These are phyloP conservation scores for Deilephila porcellus DNA, from an alignment of 2,888 invertebrate species.

Conservation along the genomic window DNA sequence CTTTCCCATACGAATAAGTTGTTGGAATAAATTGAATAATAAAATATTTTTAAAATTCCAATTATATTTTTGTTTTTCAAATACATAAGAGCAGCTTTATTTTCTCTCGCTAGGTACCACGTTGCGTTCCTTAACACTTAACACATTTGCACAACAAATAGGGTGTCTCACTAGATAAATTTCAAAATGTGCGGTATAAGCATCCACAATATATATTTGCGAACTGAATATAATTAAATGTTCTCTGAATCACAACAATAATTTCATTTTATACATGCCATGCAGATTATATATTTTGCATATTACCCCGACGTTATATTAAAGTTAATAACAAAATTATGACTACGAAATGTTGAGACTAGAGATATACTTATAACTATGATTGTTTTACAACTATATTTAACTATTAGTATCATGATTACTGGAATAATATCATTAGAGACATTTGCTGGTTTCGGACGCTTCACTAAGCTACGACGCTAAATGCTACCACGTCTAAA, in stretches of 20 bases:
- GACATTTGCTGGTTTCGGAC: conserved; percentile 58
- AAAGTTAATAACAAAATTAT: conserved; percentile 65
- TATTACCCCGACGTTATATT: conserved; percentile 50
- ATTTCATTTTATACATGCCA: conserved; percentile 34
- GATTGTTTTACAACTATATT: conserved; percentile 50
- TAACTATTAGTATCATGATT: conserved; percentile 50
- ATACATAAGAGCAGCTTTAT: conserved; percentile 23
- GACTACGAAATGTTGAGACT: conserved; percentile 78
- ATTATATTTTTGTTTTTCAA: not conserved
- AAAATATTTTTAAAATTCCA: conserved; percentile 6
- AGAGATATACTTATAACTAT: conserved; percentile 74
- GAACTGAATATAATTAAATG: conserved; percentile 50
- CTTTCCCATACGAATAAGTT: not conserved
- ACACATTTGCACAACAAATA: conserved; percentile 40
- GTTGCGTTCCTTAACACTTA: conserved; percentile 18
- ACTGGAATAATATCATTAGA: conserved; percentile 52
- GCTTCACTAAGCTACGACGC: conserved; percentile 37
- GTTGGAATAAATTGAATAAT: not conserved
- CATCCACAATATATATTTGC: conserved; percentile 58
- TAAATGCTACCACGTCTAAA: conserved; percentile 42
- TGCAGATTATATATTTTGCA: conserved; percentile 32
- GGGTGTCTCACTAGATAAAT: conserved; percentile 22
- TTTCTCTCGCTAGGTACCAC: conserved; percentile 21
- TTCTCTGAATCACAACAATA: conserved; percentile 50
- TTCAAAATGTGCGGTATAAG: conserved; percentile 71